Percentiles rank a stretch among this genome's conserved stretches.
phyloP scores from a whole-genome alignment of 2,888 invertebrate genomes.

The Drosophila mayaguana region DNA sequence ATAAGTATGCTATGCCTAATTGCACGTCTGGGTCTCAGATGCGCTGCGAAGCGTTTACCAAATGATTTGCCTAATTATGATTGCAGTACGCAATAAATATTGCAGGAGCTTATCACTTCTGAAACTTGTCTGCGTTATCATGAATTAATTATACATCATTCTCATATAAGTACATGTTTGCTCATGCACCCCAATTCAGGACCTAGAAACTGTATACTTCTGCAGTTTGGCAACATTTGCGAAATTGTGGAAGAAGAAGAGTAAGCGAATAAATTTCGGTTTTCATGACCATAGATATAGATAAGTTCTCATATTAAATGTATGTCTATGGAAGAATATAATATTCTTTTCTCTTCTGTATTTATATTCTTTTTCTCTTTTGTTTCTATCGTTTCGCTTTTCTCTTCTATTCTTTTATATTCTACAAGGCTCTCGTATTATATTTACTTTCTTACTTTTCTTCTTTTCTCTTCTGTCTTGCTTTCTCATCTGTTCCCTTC shows the following conservation, averaged over 20 bases:
- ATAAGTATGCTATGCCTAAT: constrained; percentile 49
- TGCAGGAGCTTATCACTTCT: background rate
- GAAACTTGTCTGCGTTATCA: background rate
- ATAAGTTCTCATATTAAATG: background rate
- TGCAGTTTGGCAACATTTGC: background rate
- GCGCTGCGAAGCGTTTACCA: constrained; percentile 13
- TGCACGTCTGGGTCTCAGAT: constrained; percentile 11
- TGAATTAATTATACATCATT: background rate
- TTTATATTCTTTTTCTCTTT: background rate
- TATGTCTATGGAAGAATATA: background rate
- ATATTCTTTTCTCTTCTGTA: background rate
- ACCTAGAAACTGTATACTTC: background rate
- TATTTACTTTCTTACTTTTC: no score
- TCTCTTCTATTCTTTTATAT: no score
- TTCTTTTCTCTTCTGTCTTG: no score
- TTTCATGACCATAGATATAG: background rate
- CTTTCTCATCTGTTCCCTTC: no score
- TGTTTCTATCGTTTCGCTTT: no score
- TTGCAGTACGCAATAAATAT: constrained; percentile 5
- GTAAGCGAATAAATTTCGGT: background rate
- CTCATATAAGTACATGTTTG: background rate
- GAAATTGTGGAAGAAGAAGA: background rate
- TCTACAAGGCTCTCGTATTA: no score
- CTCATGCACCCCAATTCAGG: background rate
- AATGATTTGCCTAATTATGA: background rate